Base-by-base conservation (phyloP, 1,140 invertebrate species). In the Rhopalosiphum padi region DNA sequence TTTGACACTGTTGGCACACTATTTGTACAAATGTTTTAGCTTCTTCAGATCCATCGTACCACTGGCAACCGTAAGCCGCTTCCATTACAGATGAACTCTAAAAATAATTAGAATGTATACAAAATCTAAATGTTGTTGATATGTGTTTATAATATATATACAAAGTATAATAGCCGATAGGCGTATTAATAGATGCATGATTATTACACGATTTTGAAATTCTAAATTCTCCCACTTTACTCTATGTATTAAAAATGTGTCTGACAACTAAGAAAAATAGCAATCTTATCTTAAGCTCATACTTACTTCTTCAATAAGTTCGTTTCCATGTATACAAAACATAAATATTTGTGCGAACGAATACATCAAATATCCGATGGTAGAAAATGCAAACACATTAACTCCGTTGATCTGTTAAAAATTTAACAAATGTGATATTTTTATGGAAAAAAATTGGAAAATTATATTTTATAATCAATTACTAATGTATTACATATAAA, bases 81-180 rank as follows among this genome's bases (percentile, higher is more conserved):
- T 98, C 97, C 97, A 98, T 98, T 7, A 98, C 97, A 3, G 97
- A 98, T 94, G 97, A 98, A 94, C 97, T 98, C 97, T 98, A 94
- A 46, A 94, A 94, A 93, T 92, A 93, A 92, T 46, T 15, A 86
- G 30, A 86, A 86, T 46, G 43, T 46, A n/a, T 43, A 41, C 35
- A 87, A 87, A 87, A 87, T 48, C n/a, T n/a, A 77, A 77, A 77
- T 77, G 25, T 77, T n/a, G 9, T 77, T 77, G 5, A 77, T 1
- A 77, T 77, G 15, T 68, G 11, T 68, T 18, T n/a, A 18, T 77
- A n/a, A 15, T 15, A 6, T 35, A 77, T n/a, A 77, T 2, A 77
- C n/a, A 77, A 77, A 77, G n/a, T 77, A 77, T 77, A 46, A 46
- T 6, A 83, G n/a, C 9, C 68, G 22, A 37, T 43, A 22, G 25